Percentiles rank a stretch among this genome's conserved stretches.
These are phyloP conservation scores for Slavum lentiscoides DNA, from an alignment of 2,888 invertebrate genomes.

Conservation along the genomic window DNA sequence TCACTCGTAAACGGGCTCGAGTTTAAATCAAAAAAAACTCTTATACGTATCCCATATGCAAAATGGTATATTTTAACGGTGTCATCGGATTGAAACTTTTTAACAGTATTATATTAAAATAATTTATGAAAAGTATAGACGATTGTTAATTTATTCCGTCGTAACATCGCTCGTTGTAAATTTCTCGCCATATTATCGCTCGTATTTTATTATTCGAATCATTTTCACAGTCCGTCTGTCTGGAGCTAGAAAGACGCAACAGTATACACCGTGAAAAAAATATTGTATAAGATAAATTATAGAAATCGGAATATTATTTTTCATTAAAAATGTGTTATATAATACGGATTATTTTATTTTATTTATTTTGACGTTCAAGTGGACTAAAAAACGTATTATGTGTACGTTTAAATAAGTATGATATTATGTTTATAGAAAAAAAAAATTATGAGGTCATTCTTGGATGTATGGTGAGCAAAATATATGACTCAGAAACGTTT, in stretches of 20 bases:
- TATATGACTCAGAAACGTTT: slow-evolving; percentile 17
- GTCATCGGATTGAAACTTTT: neutral
- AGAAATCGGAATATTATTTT: neutral
- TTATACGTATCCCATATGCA: no score
- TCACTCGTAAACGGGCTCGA: no score
- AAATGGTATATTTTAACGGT: no score
- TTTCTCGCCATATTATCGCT: neutral
- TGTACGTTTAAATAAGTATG: neutral
- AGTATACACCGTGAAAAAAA: neutral
- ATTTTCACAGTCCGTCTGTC: no score
- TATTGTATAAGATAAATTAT: neutral
- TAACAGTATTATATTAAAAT: neutral
- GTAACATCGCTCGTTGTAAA: neutral
- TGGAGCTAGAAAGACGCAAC: neutral
- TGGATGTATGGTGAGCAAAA: neutral
- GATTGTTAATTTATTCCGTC: neutral
- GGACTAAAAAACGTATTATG: neutral
- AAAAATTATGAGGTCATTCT: slow-evolving; percentile 16
- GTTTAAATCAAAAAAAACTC: no score
- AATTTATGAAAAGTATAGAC: neutral
- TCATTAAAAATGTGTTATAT: neutral
- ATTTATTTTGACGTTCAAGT: neutral
- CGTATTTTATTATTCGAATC: neutral
- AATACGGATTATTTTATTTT: neutral
- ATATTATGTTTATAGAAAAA: neutral